Conservation (phyloP, 2,888 invertebrate genomes). For the Volucella inanis region DNA sequence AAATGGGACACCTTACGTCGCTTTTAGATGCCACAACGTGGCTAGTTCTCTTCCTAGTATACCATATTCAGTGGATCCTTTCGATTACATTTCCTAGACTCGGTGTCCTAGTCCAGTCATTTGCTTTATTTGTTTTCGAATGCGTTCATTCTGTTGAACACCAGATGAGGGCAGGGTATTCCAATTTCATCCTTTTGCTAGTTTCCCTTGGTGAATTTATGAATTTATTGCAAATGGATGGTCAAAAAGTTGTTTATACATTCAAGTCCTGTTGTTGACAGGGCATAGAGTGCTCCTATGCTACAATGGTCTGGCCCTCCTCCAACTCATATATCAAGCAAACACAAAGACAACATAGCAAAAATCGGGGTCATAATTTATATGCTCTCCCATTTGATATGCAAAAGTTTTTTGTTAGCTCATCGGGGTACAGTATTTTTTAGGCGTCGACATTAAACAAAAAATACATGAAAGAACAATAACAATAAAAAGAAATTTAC, state of each 20-base stretch:
- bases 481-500: no score
- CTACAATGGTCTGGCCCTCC: slow-evolving; percentile 9
- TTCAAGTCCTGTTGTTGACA: slow-evolving; percentile 61
- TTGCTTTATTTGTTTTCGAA: slow-evolving; percentile 46
- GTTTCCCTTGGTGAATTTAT: slow-evolving; percentile 58
- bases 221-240: slow-evolving; percentile 73
- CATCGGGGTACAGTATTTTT: not conserved
- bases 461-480: not conserved
- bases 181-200: slow-evolving; percentile 4
- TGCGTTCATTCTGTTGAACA: slow-evolving; percentile 28
- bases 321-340: slow-evolving; percentile 20
- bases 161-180: slow-evolving; percentile 27
- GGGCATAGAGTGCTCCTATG: slow-evolving; percentile 17
- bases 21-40: slow-evolving; percentile 27
- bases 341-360: slow-evolving; percentile 4
- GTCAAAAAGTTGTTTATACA: slow-evolving; percentile 55
- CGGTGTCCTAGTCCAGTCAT: not conserved
- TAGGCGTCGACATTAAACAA: not conserved
- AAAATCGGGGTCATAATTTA: slow-evolving; percentile 51
- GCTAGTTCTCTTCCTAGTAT: not conserved
- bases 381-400: slow-evolving; percentile 58
- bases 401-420: slow-evolving; percentile 45
- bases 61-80: slow-evolving; percentile 5
- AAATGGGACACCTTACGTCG: slow-evolving; percentile 52
- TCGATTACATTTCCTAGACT: slow-evolving; percentile 32